These are phyloP conservation scores for Caracal caracal DNA, from an alignment of 2,113 vertebrate species.

Conservation along the genomic window DNA sequence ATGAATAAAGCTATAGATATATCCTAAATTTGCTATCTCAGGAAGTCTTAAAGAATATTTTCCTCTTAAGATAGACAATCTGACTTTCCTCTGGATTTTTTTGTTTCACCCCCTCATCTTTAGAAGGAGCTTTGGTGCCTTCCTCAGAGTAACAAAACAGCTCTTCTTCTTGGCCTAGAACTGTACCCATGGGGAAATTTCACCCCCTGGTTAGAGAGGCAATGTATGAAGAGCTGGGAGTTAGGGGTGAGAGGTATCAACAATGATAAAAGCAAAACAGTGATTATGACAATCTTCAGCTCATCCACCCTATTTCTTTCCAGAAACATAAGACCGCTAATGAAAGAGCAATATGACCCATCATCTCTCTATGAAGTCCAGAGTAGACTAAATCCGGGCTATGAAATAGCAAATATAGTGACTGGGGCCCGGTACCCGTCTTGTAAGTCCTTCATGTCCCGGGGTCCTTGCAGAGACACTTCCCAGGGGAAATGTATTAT, in stretches of 20 bases:
- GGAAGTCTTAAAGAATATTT: background rate
- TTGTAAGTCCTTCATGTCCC: background rate
- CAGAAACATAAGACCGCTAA: background rate
- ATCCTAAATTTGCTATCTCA: background rate
- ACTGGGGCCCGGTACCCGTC: background rate
- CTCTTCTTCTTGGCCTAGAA: background rate
- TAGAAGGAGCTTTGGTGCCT: background rate
- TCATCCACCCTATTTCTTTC: background rate
- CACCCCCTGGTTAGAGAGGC: background rate
- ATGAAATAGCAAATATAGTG: background rate
- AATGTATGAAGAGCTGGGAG: background rate
- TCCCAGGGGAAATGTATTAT: background rate
- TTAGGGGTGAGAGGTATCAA: fast-evolving
- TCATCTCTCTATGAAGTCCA: background rate
- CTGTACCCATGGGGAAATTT: background rate
- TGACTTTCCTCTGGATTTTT: background rate
- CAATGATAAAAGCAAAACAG: background rate
- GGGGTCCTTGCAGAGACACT: background rate
- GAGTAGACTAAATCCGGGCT: background rate
- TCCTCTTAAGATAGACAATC: background rate
- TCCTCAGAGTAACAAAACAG: background rate
- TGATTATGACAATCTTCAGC: background rate
- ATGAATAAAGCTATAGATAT: background rate
- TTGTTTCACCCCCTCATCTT: background rate
- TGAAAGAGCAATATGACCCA: background rate